phyloP scores from a whole-genome alignment of 1,140 invertebrate genomes.

The Harlomillsia oculata region DNA sequence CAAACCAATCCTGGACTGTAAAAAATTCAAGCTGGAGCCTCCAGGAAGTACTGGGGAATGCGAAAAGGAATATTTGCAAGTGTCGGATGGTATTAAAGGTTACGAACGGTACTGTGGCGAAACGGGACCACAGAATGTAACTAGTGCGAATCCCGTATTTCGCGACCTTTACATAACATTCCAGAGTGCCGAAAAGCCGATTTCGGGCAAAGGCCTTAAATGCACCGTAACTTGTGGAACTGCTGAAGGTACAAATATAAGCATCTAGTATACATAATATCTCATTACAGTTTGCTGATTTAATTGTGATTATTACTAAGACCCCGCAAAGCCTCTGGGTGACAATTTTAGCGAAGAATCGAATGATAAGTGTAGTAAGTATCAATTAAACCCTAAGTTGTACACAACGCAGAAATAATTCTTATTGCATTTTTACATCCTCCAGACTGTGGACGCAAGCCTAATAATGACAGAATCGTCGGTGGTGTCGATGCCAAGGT shows the following conservation, averaged over 20 bases:
- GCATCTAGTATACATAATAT: neutral
- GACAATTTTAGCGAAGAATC: slow-evolving; percentile 1
- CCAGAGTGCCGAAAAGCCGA: neutral
- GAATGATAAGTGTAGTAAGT: slow-evolving; percentile 14
- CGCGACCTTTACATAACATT: slow-evolving; percentile 30
- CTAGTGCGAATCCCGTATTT: slow-evolving; percentile 2
- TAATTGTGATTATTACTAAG: too few relatives aligned
- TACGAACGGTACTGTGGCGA: slow-evolving; percentile 23
- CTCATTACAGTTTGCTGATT: too few relatives aligned
- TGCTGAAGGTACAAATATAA: neutral
- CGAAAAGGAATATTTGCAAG: slow-evolving; percentile 7
- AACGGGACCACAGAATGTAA: slow-evolving; percentile 8
- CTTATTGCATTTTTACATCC: slow-evolving; percentile 2
- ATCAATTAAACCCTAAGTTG: too few relatives aligned
- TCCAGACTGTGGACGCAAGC: slow-evolving; percentile 25
- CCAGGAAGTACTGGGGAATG: neutral
- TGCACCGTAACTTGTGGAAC: slow-evolving; percentile 19
- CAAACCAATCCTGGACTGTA: slow-evolving; percentile 19
- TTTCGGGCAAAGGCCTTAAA: slow-evolving; percentile 7
- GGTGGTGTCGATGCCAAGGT: slow-evolving; percentile 28
- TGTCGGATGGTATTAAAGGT: slow-evolving; percentile 21
- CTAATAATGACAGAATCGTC: slow-evolving; percentile 27
- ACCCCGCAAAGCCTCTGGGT: slow-evolving; percentile 6
- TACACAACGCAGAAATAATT: neutral
- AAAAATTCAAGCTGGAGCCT: slow-evolving; percentile 18